These are phyloP conservation scores for Sardina pilchardus DNA, from an alignment of 2,113 vertebrate genomes.

Conservation along the genomic window DNA sequence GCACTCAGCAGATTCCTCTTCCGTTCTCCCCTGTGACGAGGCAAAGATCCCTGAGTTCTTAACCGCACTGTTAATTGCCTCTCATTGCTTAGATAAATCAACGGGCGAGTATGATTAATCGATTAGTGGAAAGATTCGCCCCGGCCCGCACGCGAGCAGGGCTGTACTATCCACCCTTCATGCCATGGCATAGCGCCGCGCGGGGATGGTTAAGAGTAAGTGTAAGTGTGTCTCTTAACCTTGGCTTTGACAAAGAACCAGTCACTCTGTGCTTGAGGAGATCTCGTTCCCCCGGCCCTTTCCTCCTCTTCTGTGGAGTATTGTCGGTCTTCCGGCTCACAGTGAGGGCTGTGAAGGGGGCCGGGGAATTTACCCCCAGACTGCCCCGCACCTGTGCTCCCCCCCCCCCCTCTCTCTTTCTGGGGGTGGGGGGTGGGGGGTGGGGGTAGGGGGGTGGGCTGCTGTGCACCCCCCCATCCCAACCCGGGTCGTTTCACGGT, in stretches of 20 bases:
- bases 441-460: too few species aligned
- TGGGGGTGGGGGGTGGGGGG: neutral
- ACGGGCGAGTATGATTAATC: neutral
- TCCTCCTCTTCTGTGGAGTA: neutral
- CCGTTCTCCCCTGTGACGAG: neutral
- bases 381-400: neutral
- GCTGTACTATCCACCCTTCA: neutral
- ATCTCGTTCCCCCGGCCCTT: neutral
- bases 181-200: neutral
- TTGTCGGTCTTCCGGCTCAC: neutral
- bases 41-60: neutral
- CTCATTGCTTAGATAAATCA: neutral
- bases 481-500: neutral
- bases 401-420: neutral
- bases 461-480: too few species aligned
- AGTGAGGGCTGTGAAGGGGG: neutral
- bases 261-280: neutral
- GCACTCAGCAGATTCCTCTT: neutral
- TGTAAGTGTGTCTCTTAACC: neutral
- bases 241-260: neutral
- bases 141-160: neutral
- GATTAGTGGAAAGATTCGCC: neutral
- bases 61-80: conserved; percentile 9
- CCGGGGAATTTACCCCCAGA: neutral
- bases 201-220: neutral